phyloP scores from a whole-genome alignment of 2,888 invertebrate genomes.

The Chaetogeoica ovagalla region DNA sequence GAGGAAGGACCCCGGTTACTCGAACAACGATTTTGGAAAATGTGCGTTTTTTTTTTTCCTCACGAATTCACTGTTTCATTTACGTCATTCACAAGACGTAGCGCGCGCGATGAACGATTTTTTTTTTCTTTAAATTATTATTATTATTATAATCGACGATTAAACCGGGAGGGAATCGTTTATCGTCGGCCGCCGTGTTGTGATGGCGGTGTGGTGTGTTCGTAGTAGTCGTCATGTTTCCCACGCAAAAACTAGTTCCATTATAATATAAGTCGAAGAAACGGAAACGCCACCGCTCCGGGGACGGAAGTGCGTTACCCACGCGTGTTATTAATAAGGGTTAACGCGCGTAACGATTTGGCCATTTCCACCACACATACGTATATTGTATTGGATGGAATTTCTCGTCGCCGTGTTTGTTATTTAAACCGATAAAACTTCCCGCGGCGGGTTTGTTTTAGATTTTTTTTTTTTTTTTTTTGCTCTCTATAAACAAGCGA shows the following conservation, averaged over 20 bases:
- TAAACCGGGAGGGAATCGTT: slow-evolving; percentile 43
- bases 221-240: slow-evolving; percentile 20
- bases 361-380: slow-evolving; percentile 6
- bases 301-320: slow-evolving; percentile 22
- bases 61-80: slow-evolving; percentile 21
- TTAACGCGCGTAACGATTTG: slow-evolving; percentile 1
- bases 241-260: slow-evolving; percentile 11
- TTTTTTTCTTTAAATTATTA: too few relatives aligned
- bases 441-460: slow-evolving; percentile 16
- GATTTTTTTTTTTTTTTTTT: not conserved
- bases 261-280: slow-evolving; percentile 21
- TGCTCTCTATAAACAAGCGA: not conserved
- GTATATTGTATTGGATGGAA: not conserved
- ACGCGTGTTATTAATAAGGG: not conserved
- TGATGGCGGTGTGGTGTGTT: too few relatives aligned
- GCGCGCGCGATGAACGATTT: not conserved
- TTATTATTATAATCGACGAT: slow-evolving; percentile 13
- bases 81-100: slow-evolving; percentile 38
- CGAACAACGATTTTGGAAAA: not conserved
- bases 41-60: slow-evolving; percentile 43
- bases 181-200: slow-evolving; percentile 9
- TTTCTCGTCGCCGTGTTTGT: not conserved
- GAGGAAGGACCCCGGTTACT: too few relatives aligned
- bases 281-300: slow-evolving; percentile 26
- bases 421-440: slow-evolving; percentile 1